Percentiles rank a stretch among this genome's conserved stretches.
Conservation (phyloP, 2,113 vertebrate species). For the Enhydra lutris region DNA sequence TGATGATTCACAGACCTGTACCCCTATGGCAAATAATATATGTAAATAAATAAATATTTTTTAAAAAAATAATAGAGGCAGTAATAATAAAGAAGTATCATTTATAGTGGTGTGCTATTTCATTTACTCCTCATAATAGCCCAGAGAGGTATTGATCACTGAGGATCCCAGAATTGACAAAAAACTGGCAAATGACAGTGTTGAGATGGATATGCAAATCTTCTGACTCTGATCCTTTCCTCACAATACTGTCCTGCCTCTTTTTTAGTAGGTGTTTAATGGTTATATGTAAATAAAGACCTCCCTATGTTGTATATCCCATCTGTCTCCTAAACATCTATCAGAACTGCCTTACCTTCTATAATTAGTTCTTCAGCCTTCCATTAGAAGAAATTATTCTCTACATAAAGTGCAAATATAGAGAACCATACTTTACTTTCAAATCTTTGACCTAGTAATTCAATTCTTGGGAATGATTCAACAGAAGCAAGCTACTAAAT, state of each 20-base stretch:
- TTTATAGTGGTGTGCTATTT: not conserved
- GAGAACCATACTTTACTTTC: not conserved
- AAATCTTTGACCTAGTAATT: not conserved
- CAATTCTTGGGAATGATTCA: not conserved
- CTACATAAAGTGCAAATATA: not conserved
- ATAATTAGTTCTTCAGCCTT: not conserved
- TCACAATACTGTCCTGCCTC: not conserved
- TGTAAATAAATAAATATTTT: too few relatives aligned
- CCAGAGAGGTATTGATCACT: not conserved
- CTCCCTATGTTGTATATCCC: not conserved
- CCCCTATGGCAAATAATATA: too few relatives aligned
- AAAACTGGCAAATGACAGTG: not conserved
- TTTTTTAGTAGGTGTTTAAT: not conserved
- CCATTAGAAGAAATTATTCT: not conserved
- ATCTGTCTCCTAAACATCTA: not conserved
- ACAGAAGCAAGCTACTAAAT: slow-evolving; percentile 8
- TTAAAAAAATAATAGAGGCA: not conserved
- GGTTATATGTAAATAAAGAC: not conserved
- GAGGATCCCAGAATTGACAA: not conserved
- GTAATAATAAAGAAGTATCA: not conserved
- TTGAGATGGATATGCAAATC: not conserved
- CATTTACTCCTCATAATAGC: not conserved
- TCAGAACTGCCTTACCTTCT: not conserved
- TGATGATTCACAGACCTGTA: too few relatives aligned
- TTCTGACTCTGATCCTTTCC: not conserved